Conservation (phyloP, 1,140 invertebrate genomes). For the Diorhabda carinulata region DNA sequence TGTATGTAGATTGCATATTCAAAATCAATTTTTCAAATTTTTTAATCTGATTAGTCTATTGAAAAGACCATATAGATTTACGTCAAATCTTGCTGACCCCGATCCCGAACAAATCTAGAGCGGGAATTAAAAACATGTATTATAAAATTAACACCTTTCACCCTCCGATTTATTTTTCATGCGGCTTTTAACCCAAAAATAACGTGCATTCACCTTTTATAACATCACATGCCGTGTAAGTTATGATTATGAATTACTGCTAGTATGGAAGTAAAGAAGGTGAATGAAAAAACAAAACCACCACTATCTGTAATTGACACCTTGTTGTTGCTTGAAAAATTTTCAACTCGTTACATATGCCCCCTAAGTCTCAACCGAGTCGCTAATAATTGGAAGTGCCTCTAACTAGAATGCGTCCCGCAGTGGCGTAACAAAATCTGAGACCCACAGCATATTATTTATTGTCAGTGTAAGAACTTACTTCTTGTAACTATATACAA, state of each 20-base stretch:
- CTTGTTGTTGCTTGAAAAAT: constrained; percentile 19
- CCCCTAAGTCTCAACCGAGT: constrained; percentile 17
- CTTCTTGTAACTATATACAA: too few relatives aligned
- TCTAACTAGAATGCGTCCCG: constrained; percentile 9
- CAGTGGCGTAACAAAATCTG: constrained; percentile 8
- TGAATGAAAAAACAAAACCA: constrained; percentile 13
- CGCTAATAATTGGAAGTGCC: constrained; percentile 19
- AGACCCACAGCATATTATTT: too few relatives aligned
- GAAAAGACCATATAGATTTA: too few relatives aligned
- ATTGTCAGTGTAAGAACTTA: too few relatives aligned
- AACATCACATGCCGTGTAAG: background rate
- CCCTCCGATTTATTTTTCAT: background rate
- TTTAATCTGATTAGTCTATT: too few relatives aligned
- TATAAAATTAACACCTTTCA: background rate
- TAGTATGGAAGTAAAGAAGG: constrained; percentile 9
- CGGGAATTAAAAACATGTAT: background rate
- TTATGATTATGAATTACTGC: constrained; percentile 12
- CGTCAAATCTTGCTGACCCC: too few relatives aligned
- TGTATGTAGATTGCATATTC: too few relatives aligned
- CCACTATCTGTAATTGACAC: constrained; percentile 21
- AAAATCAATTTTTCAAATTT: too few relatives aligned
- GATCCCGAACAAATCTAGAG: too few relatives aligned
- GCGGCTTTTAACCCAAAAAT: constrained; percentile 3
- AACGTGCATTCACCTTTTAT: constrained; percentile 7
- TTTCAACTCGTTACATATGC: constrained; percentile 20